Evolutionary conservation across 2,797 vertebrate genomes (phyloP), one percentile per base, ranked within the genome.

Genomic region (Micrastur ruficollis): DNA sequence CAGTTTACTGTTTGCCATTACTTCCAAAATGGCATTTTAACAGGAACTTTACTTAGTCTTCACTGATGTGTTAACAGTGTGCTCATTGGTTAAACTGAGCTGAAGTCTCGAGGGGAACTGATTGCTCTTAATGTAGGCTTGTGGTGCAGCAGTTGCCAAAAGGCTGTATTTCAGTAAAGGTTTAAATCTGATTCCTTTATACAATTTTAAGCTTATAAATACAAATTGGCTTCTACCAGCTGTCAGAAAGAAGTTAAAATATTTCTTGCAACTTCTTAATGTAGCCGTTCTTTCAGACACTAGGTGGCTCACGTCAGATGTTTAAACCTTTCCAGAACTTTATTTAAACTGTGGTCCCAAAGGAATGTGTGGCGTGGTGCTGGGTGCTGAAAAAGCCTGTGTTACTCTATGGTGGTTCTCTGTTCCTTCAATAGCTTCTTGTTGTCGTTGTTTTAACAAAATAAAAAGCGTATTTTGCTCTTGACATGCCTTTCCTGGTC

Each of bases 301-400:
- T 96, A 96, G 96, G 89, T 95, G 96, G 95, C 96, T 89, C 95
- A 90, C 93, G 89, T 80, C 91, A 94, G 55, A 95, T 95, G 74
- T 85, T 93, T 44, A 89, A 96, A 71, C 73, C 82, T 80, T 58
- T 11, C 62, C 23, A 14, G 66, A 9, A 11, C 26, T 46, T 12
- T 8, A 13, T 46, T 12, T 8, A 13, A 58, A 6, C 61, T 32
- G 15, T 3, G 63, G 18, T 83, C 63, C 53, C 40, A 2, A 18
- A 23, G 32, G 36, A 46, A 11, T 2, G 26, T 5, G 17, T 31
- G 34, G 58, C 1, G 3, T 4, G 4, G 29, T 22, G 22, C 36
- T 26, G 44, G 31, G 10, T 27, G 23, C 58, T 34, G 40, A 40
- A 27, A 58, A 15, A 27, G 31, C 8, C 46, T n/a, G 27, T 38